A percentile compares a stretch with the other conserved stretches of the same genome.
phyloP scores from a whole-genome alignment of 2,888 invertebrate genomes.

The Labia minor region DNA sequence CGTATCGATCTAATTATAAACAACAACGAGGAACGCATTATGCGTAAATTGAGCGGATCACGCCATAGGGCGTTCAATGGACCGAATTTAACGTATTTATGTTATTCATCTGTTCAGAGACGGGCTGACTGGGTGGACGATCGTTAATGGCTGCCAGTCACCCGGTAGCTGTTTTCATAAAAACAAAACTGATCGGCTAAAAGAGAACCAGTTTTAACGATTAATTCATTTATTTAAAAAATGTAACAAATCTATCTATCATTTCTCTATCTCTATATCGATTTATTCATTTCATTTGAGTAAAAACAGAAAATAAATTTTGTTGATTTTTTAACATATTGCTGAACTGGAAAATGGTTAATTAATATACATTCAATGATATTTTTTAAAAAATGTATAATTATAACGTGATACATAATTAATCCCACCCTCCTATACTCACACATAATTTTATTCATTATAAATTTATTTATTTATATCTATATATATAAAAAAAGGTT shows the following conservation, averaged over 20 bases:
- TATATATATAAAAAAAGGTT: too few species aligned
- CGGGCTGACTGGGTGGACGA: too few species aligned
- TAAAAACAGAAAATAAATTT: background rate
- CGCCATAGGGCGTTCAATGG: background rate
- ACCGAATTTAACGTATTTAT: background rate
- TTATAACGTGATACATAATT: too few species aligned
- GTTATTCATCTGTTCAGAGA: background rate
- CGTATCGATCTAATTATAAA: background rate
- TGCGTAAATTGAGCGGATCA: background rate
- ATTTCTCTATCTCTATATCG: too few species aligned
- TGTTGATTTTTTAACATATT: background rate
- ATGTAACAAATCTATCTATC: too few species aligned
- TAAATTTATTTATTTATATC: too few species aligned
- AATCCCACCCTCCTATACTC: too few species aligned
- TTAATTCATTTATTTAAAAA: too few species aligned
- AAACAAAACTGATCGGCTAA: background rate
- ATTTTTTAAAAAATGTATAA: too few species aligned
- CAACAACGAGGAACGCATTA: background rate
- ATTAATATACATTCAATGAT: background rate
- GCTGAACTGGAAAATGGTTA: background rate
- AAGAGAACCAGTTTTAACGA: too few species aligned
- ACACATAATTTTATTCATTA: too few species aligned
- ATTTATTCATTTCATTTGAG: too few species aligned
- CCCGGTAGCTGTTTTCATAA: background rate
- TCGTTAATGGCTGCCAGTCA: background rate